These are phyloP conservation scores for Phenacoccus solenopsis DNA, from an alignment of 1,140 invertebrate genomes.

Conservation along the genomic window DNA sequence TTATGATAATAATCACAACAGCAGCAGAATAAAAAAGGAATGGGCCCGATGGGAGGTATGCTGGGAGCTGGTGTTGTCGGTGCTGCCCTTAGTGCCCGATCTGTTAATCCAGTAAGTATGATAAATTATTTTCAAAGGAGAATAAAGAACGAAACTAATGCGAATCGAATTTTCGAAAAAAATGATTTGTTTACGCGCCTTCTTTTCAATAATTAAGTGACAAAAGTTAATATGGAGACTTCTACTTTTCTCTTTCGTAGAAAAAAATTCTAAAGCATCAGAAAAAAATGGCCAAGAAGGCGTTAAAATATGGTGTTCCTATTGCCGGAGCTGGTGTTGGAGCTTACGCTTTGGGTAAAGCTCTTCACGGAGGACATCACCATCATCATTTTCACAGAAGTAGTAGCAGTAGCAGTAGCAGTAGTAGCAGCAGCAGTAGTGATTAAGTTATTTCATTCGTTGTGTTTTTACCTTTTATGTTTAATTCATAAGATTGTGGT, in stretches of 20 bases:
- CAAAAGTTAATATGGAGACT: too few species aligned
- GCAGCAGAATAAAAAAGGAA: constrained; percentile 5
- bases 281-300: constrained; percentile 28
- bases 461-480: too few species aligned
- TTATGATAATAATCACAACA: too few species aligned
- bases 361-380: constrained; percentile 16
- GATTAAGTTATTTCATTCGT: too few species aligned
- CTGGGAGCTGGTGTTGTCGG: constrained; percentile 20
- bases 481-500: too few species aligned
- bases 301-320: constrained; percentile 27
- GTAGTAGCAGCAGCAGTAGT: constrained; percentile 23
- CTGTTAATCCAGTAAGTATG: constrained; percentile 19
- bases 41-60: constrained; percentile 17
- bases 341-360: constrained; percentile 25
- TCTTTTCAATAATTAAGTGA: too few species aligned
- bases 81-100: constrained; percentile 14
- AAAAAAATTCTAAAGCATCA: constrained; percentile 28
- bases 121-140: too few species aligned
- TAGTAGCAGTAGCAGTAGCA: constrained; percentile 21
- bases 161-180: too few species aligned
- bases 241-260: constrained; percentile 22
- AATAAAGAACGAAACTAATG: too few species aligned
- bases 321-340: constrained; percentile 26
- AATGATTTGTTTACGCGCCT: too few species aligned
- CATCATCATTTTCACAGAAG: constrained; percentile 4